phyloP scores from a whole-genome alignment of 2,113 vertebrate species.

The Hyaena hyaena region DNA sequence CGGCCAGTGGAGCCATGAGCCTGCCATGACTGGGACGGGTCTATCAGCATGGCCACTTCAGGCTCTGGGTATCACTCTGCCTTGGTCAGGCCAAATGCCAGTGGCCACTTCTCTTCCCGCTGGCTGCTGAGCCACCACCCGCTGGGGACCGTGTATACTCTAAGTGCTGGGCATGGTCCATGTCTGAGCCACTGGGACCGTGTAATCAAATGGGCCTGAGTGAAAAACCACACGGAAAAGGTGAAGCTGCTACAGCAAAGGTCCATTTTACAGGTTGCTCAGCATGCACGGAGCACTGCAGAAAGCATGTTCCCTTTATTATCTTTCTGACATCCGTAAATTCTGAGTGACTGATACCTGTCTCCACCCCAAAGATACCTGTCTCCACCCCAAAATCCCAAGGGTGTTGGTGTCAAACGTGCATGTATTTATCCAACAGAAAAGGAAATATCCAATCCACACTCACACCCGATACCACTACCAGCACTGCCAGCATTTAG shows the following conservation, averaged over 20 bases:
- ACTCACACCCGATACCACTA: no score
- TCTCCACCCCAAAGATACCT: background rate
- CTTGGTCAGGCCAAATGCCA: background rate
- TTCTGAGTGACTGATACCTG: background rate
- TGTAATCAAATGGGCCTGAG: background rate
- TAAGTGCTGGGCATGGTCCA: background rate
- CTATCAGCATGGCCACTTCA: rapidly evolving
- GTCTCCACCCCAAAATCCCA: background rate
- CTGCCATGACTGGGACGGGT: rapidly evolving
- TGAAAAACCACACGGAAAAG: background rate
- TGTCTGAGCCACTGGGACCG: background rate
- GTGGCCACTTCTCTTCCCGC: background rate
- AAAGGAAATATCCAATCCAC: background rate
- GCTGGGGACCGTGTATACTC: background rate
- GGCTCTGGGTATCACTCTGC: background rate
- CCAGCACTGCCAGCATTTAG: rapidly evolving
- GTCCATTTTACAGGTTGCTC: background rate
- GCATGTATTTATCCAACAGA: background rate
- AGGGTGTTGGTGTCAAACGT: background rate
- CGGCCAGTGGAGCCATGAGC: rapidly evolving
- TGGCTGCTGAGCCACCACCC: rapidly evolving
- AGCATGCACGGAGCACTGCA: rapidly evolving
- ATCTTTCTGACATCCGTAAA: background rate
- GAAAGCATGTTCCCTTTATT: background rate
- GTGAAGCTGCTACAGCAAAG: background rate